A percentile compares a stretch with the other conserved stretches of the same genome.
These are phyloP conservation scores for Listronotus oregonensis DNA, from an alignment of 1,140 invertebrate genomes.

Conservation along the genomic window DNA sequence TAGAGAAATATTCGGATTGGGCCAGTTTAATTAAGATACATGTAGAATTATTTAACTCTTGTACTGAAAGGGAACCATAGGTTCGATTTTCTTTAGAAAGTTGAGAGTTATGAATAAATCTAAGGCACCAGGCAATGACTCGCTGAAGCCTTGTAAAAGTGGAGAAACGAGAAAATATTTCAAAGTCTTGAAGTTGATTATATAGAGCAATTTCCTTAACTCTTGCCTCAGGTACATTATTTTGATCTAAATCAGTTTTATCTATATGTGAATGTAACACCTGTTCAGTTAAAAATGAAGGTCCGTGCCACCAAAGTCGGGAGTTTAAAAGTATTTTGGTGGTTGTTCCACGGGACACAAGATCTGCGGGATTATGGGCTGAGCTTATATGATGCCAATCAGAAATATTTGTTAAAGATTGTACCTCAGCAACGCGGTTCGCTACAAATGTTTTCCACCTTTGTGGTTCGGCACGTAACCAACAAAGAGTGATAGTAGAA, in stretches of 20 bases:
- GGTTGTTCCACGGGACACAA: slow-evolving; percentile 45
- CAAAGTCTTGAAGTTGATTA: slow-evolving; percentile 20
- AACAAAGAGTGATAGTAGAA: too few relatives aligned
- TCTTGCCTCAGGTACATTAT: neutral
- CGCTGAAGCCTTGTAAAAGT: too few relatives aligned
- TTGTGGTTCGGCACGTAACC: too few relatives aligned
- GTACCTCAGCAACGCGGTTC: too few relatives aligned
- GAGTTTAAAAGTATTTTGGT: slow-evolving; percentile 5
- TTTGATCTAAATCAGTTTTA: neutral
- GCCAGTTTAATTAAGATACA: slow-evolving; percentile 21
- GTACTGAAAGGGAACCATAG: neutral
- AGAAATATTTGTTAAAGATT: too few relatives aligned
- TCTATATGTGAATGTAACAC: neutral
- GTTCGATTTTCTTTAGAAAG: too few relatives aligned
- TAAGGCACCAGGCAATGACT: too few relatives aligned
- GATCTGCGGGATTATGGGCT: slow-evolving; percentile 50
- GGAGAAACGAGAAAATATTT: too few relatives aligned
- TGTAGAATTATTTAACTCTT: neutral
- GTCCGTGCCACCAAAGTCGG: slow-evolving; percentile 36
- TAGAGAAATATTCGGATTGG: slow-evolving; percentile 31
- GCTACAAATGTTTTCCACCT: too few relatives aligned
- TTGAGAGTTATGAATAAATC: too few relatives aligned
- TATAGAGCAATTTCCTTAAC: slow-evolving; percentile 1
- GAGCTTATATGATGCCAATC: slow-evolving; percentile 49
- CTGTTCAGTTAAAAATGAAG: slow-evolving; percentile 22